phyloP scores from a whole-genome alignment of 2,888 invertebrate species.

The Philhelius pedissequus region DNA sequence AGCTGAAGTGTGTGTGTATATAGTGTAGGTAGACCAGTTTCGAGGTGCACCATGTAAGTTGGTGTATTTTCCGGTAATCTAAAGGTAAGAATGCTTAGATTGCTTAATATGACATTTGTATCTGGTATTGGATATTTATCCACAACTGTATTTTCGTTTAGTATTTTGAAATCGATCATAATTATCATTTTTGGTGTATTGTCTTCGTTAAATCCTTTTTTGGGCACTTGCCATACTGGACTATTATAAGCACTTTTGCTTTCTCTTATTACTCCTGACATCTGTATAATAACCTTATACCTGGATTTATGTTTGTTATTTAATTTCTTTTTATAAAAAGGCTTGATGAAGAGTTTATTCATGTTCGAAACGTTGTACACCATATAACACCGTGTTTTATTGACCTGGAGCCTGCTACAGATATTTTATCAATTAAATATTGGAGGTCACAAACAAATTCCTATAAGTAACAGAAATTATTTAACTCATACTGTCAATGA shows the following conservation, averaged over 20 bases:
- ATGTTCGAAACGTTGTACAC: no score
- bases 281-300: neutral
- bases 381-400: no score
- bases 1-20: no score
- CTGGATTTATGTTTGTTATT: neutral
- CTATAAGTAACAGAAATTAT: neutral
- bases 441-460: no score
- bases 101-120: constrained; percentile 32
- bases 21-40: no score
- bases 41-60: no score
- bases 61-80: no score
- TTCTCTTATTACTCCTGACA: neutral
- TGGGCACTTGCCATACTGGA: neutral
- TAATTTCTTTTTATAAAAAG: no score
- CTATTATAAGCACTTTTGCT: constrained; percentile 2
- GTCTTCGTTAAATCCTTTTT: constrained; percentile 12
- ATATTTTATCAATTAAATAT: no score
- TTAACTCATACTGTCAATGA: neutral
- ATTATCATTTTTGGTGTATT: constrained; percentile 6
- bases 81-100: no score
- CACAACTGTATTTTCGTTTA: constrained; percentile 16
- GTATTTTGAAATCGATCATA: constrained; percentile 15
- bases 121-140: constrained; percentile 28
- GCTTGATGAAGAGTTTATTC: no score
- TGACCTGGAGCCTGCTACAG: no score